Base-by-base conservation (phyloP, 2,797 vertebrate species). In the Sebastes oblongus region DNA sequence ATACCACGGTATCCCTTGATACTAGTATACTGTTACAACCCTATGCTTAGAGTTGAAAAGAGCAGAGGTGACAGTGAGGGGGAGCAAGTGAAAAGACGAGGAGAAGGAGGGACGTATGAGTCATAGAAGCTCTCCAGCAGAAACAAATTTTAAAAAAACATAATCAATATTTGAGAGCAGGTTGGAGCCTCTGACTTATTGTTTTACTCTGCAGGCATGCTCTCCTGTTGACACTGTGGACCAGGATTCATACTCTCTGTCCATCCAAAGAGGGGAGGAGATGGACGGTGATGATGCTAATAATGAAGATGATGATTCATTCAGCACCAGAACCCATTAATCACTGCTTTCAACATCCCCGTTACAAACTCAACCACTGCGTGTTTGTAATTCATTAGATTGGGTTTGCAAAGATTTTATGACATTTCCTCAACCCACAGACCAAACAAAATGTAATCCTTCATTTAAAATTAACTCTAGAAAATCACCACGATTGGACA, bases 121-220 rank as follows among this genome's bases (percentile, higher is more conserved):
- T 87, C 77, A 91, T 52, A 60, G 78, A 32, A 32, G 74, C 54
- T 88, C 64, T 50, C 50, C 54, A 39, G 81, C 77, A 73, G 74
- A 81, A 80, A 68, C 66, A 85, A 87, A 89, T 86, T 75, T 72
- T 32, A 85, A 84, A 56, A 65, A 88, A 83, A 55, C 52, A 22
- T 70, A 61, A 90, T 91, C 85, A 85, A 89, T 82, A 89, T 82
- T 71, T 73, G 66, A 83, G 67, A 88, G 82, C 77, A 52, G 56
- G 67, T 61, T 79, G 13, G 61, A 81, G 68, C 30, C 30, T 66
- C n/a, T 64, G 83, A 75, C 72, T 67, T 66, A 65, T 32, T 27
- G 71, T 75, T 62, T 68, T n/a, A 22, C 70, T 64, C 30, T 75
- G 52, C 42, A 56, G 22, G 10, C 55, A 46, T 18, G 62, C 62